These are phyloP conservation scores for Pollenia griseotomentosa DNA, from an alignment of 2,888 invertebrate species.

Conservation along the genomic window DNA sequence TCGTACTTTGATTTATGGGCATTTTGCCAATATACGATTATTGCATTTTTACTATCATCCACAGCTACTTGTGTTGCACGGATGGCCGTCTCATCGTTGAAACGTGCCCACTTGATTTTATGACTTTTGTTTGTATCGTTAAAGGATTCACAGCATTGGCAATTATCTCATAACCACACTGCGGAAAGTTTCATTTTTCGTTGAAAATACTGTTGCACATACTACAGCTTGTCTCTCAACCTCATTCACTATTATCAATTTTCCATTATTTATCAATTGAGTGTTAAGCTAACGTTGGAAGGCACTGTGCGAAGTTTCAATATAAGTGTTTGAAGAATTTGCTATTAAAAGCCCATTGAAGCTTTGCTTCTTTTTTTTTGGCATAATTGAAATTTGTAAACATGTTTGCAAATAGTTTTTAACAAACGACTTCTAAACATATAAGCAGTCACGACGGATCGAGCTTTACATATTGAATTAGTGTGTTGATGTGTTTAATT, in stretches of 20 bases:
- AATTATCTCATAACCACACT: constrained; percentile 90
- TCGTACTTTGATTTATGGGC: constrained; percentile 86
- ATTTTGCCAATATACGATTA: constrained; percentile 86
- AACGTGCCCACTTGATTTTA: constrained; percentile 86
- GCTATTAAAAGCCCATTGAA: neutral
- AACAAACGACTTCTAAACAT: neutral
- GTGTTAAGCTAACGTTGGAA: constrained; percentile 36
- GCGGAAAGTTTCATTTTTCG: constrained; percentile 85
- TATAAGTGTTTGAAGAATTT: neutral
- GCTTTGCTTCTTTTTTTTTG: neutral
- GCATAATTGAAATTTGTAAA: constrained; percentile 38
- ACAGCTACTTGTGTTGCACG: constrained; percentile 79
- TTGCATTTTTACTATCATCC: constrained; percentile 60
- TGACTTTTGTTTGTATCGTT: constrained; percentile 87
- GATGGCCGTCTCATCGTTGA: constrained; percentile 84
- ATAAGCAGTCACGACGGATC: neutral
- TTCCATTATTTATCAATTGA: constrained; percentile 68
- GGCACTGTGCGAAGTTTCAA: neutral
- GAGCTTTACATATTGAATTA: neutral
- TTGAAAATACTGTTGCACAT: neutral
- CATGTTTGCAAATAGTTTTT: constrained; percentile 25
- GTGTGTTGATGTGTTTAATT: neutral
- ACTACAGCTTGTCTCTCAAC: neutral
- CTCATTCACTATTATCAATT: constrained; percentile 74
- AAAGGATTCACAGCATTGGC: constrained; percentile 89